Evolutionary conservation across 1,140 invertebrate species (phyloP), one percentile per base, ranked within the genome.

Genomic region (Mesaphorura yosii): DNA sequence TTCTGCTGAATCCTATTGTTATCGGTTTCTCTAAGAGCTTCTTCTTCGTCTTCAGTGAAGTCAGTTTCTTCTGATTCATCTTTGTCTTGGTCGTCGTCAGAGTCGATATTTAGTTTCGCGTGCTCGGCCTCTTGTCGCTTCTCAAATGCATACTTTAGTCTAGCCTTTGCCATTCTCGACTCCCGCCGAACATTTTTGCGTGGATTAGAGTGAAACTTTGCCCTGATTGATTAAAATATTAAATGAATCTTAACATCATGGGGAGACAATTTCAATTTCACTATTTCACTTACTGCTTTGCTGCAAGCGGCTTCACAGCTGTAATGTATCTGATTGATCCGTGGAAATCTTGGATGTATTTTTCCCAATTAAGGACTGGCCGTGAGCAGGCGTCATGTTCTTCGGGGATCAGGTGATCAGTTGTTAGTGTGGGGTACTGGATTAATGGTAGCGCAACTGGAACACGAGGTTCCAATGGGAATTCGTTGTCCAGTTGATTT

Each of bases 291-390:
- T n/a, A n/a, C n/a, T n/a, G n/a, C n/a, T n/a, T n/a, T n/a, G n/a
- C n/a, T n/a, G n/a, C n/a, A n/a, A n/a, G n/a, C n/a, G n/a, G n/a
- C n/a, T n/a, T n/a, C n/a, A n/a, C n/a, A n/a, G n/a, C n/a, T n/a
- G n/a, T n/a, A n/a, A n/a, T n/a, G n/a, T n/a, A n/a, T n/a, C n/a
- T n/a, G n/a, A n/a, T n/a, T n/a, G n/a, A n/a, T n/a, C n/a, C n/a
- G n/a, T n/a, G n/a, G 44, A 59, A 29, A 27, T 49, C 27, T 20
- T 47, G 25, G 22, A 60, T 55, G 34, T 58, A 58, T 1, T 42
- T 42, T 41, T 62, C 56, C 60, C 60, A 62, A 41, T 62, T 62
- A 1, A 62, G 25, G 4, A 62, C 60, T 15, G 60, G 60, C 22
- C 20, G 14, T 7, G 53, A 47, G 51, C 56, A 58, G 27, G 57